Conservation (phyloP, 1,140 invertebrate genomes). For the Apis dorsata region DNA sequence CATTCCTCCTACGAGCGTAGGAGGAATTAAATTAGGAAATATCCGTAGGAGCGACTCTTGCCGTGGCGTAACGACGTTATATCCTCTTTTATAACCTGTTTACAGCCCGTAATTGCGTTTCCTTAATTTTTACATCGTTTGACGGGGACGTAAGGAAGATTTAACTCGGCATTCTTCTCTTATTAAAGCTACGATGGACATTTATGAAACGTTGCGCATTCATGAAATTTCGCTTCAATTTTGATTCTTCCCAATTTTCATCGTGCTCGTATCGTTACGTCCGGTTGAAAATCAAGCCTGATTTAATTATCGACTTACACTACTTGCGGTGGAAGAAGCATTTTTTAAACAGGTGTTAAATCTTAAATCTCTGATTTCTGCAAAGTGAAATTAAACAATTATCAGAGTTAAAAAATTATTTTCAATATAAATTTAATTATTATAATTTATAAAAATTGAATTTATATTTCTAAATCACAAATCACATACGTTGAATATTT, state of each 20-base stretch:
- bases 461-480: too few relatives aligned
- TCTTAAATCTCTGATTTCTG: too few relatives aligned
- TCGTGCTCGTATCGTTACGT: background rate
- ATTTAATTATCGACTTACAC: background rate
- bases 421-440: too few relatives aligned
- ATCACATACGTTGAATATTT: too few relatives aligned
- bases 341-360: too few relatives aligned
- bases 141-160: background rate
- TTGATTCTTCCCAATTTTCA: background rate
- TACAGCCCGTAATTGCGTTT: conserved; percentile 6
- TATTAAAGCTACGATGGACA: background rate
- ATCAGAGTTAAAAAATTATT: too few relatives aligned
- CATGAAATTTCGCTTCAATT: background rate
- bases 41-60: conserved; percentile 12
- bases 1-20: background rate
- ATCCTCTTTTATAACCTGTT: background rate
- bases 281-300: background rate
- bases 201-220: background rate
- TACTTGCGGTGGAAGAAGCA: background rate
- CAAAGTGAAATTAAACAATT: too few relatives aligned
- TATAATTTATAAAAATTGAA: too few relatives aligned
- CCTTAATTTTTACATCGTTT: conserved; percentile 14
- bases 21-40: conserved; percentile 26
- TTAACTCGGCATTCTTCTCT: background rate
- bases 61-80: conserved; percentile 10